Conservation (phyloP, 1,140 invertebrate species). For the Rhopalosiphum padi region DNA sequence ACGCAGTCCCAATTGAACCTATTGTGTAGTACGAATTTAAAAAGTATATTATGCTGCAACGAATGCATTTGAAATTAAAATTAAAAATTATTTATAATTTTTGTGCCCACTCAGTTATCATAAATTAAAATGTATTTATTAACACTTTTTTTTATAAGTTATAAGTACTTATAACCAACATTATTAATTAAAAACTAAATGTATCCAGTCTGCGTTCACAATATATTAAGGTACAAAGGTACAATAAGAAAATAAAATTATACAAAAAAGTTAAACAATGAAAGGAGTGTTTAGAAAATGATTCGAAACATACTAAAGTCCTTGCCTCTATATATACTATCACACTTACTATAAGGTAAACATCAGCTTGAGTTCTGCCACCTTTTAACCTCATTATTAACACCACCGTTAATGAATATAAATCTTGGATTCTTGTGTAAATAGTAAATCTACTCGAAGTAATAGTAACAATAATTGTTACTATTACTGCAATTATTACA, state of each 20-base stretch:
- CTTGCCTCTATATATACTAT: background rate
- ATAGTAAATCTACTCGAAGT: background rate
- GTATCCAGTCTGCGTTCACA: background rate
- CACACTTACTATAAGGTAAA: background rate
- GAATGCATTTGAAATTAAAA: background rate
- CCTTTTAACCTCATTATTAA: background rate
- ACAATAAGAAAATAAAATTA: background rate
- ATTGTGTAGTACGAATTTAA: too few relatives aligned
- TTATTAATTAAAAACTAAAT: background rate
- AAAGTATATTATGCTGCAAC: too few relatives aligned
- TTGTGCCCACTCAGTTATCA: background rate
- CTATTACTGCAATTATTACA: too few relatives aligned
- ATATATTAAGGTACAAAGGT: background rate
- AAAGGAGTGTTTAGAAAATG: background rate
- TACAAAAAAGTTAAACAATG: background rate
- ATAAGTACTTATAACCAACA: too few relatives aligned
- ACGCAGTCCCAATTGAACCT: too few relatives aligned
- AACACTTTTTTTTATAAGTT: background rate
- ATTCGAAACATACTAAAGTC: background rate
- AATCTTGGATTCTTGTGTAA: background rate
- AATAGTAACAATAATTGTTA: background rate
- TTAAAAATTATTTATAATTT: background rate
- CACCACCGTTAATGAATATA: background rate
- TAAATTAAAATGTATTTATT: background rate
- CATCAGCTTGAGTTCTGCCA: background rate